Base-by-base conservation (phyloP, 2,888 invertebrate species). In the Cheilosia grossa region DNA sequence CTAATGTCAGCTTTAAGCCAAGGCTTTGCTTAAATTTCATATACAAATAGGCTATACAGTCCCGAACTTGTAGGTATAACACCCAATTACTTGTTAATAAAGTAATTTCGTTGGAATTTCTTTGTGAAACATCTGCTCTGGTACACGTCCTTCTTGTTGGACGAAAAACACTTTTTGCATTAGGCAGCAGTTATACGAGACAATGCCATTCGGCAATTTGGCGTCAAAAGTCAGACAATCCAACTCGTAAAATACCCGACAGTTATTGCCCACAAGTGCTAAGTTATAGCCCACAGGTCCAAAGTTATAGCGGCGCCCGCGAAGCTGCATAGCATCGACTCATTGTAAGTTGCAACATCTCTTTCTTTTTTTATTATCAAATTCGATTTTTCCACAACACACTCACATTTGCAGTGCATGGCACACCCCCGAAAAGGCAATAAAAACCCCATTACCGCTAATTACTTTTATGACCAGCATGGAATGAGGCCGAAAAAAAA, bases 391-490 rank as follows among this genome's bases (percentile, higher is more conserved):
- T 17, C n/a, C n/a, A 47, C 44, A 37, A 13, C 37, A 13, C 37
- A 37, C 21, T 24, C 51, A 61, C 56, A 13, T 19, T 6, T 13
- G 19, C 47, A 54, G 30, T 53, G 61, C 51, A 44, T 21, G 56
- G 47, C 33, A 58, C 47, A 54, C 58, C 17, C 80, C 79, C 54
- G 47, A 70, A 66, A 66, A 66, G 44, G 61, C 54, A 66, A 73
- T 82, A 73, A 79, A 74, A 73, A 37, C 54, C 24, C 63, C 78
- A 78, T 82, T 63, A 66, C 49, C n/a, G 37, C 44, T 74, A 74
- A 81, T 81, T 61, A 69, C 72, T 70, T 81, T 70, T 75, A 77
- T 66, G 27, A 30, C 58, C 69, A 77, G 6, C 37, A 10, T 19
- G 9, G 40, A 72, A 61, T 19, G 53, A 67, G 33, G 54, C 37